phyloP scores from a whole-genome alignment of 2,888 invertebrate species.

The Troides helena region DNA sequence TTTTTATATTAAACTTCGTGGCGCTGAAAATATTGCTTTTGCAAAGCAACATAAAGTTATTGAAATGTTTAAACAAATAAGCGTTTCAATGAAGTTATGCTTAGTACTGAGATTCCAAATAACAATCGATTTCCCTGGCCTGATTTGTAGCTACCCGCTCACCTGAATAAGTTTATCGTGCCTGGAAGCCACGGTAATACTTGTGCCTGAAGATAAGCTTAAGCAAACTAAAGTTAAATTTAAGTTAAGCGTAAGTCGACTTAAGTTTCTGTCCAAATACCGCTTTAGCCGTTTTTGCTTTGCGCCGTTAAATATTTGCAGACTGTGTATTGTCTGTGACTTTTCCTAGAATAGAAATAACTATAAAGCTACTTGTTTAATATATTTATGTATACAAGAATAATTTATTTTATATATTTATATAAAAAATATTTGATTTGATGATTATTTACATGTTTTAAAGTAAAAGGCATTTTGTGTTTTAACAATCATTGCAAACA shows the following conservation, averaged over 20 bases:
- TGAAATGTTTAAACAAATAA: not conserved
- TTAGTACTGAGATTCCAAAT: not conserved
- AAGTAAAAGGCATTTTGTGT: too few relatives aligned
- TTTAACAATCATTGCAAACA: too few relatives aligned
- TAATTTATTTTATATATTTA: too few relatives aligned
- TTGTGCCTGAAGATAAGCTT: constrained; percentile 29
- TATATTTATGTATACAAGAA: too few relatives aligned
- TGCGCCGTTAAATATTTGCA: constrained; percentile 16
- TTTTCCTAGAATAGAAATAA: not conserved
- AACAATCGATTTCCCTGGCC: constrained; percentile 51
- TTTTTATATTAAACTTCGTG: too few relatives aligned
- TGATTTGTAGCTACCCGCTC: constrained; percentile 46
- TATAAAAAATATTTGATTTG: too few relatives aligned
- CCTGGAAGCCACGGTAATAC: constrained; percentile 29
- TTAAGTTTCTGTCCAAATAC: constrained; percentile 29
- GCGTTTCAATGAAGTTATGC: not conserved
- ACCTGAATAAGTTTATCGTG: constrained; percentile 38
- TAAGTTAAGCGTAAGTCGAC: constrained; percentile 28
- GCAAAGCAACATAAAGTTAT: not conserved
- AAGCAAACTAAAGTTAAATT: constrained; percentile 30
- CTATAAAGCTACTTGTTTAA: not conserved
- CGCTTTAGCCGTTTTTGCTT: constrained; percentile 26
- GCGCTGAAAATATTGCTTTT: too few relatives aligned
- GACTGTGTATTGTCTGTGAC: not conserved
- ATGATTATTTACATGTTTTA: too few relatives aligned